Percentiles rank a stretch among this genome's conserved stretches.
These are phyloP conservation scores for Pangasius macronema DNA, from an alignment of 2,797 vertebrate species.

Conservation along the genomic window DNA sequence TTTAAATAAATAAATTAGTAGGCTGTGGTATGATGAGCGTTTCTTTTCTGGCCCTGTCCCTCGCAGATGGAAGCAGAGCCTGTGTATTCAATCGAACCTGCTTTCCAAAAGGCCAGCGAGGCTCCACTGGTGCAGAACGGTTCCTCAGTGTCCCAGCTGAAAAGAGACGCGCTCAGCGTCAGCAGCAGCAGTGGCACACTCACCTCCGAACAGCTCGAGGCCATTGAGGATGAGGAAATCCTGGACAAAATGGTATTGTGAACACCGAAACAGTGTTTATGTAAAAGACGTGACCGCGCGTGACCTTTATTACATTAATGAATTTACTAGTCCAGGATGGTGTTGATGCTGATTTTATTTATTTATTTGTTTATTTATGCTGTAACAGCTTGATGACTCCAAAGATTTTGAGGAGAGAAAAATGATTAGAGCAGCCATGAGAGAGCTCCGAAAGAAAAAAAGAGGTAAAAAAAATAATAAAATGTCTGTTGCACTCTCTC, in stretches of 20 bases:
- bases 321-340: background rate
- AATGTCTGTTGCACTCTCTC: conserved; percentile 11
- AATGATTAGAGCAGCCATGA: conserved; percentile 92
- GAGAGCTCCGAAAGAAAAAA: conserved; percentile 93
- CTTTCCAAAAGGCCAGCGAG: conserved; percentile 57
- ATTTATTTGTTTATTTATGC: background rate
- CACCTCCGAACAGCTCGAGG: conserved; percentile 79
- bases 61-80: conserved; percentile 83
- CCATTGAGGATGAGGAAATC: conserved; percentile 89
- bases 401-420: conserved; percentile 93
- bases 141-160: conserved; percentile 68
- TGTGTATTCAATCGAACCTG: conserved; percentile 64
- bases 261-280: background rate
- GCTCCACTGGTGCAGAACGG: conserved; percentile 74
- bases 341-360: background rate
- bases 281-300: background rate
- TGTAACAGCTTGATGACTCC: conserved; percentile 84
- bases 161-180: conserved; percentile 58
- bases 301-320: too few species aligned
- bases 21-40: background rate
- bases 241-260: conserved; percentile 95
- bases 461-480: conserved; percentile 80
- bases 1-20: background rate
- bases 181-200: conserved; percentile 68
- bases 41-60: conserved; percentile 21